A percentile compares a stretch with the other conserved stretches of the same genome.
Evolutionary conservation across 2,113 vertebrate genomes (phyloP).

Genomic region (Motacilla tschutschensis): DNA sequence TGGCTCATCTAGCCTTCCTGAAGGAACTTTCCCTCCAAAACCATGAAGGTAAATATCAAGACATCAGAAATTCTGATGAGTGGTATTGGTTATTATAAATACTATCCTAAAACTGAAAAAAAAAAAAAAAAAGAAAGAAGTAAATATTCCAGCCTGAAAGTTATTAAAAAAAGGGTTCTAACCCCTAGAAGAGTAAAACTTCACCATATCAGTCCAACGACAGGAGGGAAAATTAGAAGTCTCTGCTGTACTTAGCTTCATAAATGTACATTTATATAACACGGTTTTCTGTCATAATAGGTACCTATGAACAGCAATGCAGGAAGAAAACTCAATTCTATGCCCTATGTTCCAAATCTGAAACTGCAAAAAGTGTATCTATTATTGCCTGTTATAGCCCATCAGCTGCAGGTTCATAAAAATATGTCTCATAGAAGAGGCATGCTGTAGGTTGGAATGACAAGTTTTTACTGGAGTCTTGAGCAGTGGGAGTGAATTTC

Average conservation of each 20-base stretch:
- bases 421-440: not conserved
- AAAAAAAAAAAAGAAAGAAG: not conserved
- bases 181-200: not conserved
- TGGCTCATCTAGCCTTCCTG: not conserved
- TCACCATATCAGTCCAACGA: not conserved
- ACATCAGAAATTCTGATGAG: not conserved
- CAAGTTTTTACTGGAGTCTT: not conserved
- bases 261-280: not conserved
- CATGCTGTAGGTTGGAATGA: not conserved
- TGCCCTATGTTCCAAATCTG: not conserved
- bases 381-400: not conserved
- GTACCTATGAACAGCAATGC: not conserved
- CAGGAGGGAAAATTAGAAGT: not conserved
- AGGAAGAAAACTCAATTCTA: not conserved
- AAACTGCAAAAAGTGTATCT: not conserved
- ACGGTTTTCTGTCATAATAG: not conserved
- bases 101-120: not conserved
- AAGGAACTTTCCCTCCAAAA: not conserved
- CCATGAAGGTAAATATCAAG: not conserved
- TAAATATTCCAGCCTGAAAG: not conserved
- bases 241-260: not conserved
- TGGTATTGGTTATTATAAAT: rapidly evolving
- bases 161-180: not conserved
- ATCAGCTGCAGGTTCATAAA: not conserved
- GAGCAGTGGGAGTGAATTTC: slow-evolving; percentile 6